Evolutionary conservation across 2,113 vertebrate genomes (phyloP), one percentile per base, ranked within the genome.

Genomic region (Oxyura jamaicensis): DNA sequence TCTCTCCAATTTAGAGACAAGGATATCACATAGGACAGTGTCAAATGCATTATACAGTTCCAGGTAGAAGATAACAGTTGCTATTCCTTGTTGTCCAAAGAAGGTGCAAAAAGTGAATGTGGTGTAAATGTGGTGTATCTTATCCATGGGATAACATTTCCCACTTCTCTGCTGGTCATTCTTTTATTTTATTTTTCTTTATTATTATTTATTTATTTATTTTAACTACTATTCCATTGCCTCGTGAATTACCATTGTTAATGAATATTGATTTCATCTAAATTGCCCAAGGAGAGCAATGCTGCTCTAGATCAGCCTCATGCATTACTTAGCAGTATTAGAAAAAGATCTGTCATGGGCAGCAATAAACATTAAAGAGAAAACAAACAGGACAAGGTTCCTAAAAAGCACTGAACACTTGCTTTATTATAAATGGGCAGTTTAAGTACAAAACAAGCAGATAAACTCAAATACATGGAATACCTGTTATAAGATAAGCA

Each of bases 391-490:
- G 22, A 73, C 3, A 25, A 55, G 9, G 31, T 94, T 76, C 84
- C 91, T 96, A 84, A 91, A 95, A 95, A 91, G 60, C 86, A 73
- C 46, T 59, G 14, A 80, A 68, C 31, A 11, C 5, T 67, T 87
- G 35, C 89, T 96, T 96, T 92, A 74, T 93, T 91, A 95, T 69
- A 86, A 95, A 88, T 29, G 53, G 86, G 44, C 69, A 82, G 8
- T 74, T 88, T 88, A 95, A 88, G 69, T 46, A 33, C 83, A 90
- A 96, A 96, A 95, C 76, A 96, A 97, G 83, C 26, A 97, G 88
- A 90, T 93, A 93, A 86, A 90, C 72, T 73, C 59, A 71, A 94
- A 91, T 81, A 84, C 46, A 71, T 29, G 76, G 60, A 94, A 86
- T 62, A 29, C 14, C 60, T 81, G n/a, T 69, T 86, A 68, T 72